Percentiles rank a stretch among this genome's conserved stretches.
phyloP scores from a whole-genome alignment of 2,888 invertebrate species.

The Chelonus formosanus region DNA sequence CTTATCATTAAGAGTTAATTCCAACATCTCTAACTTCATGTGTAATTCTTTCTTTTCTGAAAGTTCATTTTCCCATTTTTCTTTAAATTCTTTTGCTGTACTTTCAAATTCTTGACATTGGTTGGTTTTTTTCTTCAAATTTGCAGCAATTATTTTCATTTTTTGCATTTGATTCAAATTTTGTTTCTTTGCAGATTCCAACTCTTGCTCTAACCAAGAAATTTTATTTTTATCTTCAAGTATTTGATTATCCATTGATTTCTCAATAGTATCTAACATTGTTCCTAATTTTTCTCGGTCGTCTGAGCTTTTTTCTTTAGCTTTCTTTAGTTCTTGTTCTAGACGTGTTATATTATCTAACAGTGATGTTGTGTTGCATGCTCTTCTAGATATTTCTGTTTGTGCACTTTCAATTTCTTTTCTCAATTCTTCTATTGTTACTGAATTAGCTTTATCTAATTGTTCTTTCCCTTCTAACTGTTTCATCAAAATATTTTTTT shows the following conservation, averaged over 20 bases:
- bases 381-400: too few relatives aligned
- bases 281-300: slow-evolving; percentile 43
- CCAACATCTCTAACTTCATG: slow-evolving; percentile 13
- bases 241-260: slow-evolving; percentile 53
- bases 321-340: too few relatives aligned
- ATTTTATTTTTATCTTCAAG: slow-evolving; percentile 60
- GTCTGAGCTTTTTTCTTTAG: too few relatives aligned
- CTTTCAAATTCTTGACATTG: slow-evolving; percentile 74
- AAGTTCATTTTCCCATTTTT: slow-evolving; percentile 64
- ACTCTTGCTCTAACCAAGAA: slow-evolving; percentile 62
- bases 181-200: slow-evolving; percentile 68
- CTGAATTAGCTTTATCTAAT: too few relatives aligned
- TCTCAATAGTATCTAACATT: slow-evolving; percentile 63
- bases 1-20: slow-evolving; percentile 9
- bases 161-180: slow-evolving; percentile 78
- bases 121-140: slow-evolving; percentile 76
- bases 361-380: too few relatives aligned
- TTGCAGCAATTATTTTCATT: slow-evolving; percentile 80
- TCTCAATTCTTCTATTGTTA: too few relatives aligned
- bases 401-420: too few relatives aligned
- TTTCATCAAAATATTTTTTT: slow-evolving; percentile 33
- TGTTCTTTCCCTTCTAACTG: slow-evolving; percentile 40
- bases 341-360: too few relatives aligned
- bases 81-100: slow-evolving; percentile 48
- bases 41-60: slow-evolving; percentile 48